phyloP scores from a whole-genome alignment of 1,140 invertebrate species.

The Penaeus indicus region DNA sequence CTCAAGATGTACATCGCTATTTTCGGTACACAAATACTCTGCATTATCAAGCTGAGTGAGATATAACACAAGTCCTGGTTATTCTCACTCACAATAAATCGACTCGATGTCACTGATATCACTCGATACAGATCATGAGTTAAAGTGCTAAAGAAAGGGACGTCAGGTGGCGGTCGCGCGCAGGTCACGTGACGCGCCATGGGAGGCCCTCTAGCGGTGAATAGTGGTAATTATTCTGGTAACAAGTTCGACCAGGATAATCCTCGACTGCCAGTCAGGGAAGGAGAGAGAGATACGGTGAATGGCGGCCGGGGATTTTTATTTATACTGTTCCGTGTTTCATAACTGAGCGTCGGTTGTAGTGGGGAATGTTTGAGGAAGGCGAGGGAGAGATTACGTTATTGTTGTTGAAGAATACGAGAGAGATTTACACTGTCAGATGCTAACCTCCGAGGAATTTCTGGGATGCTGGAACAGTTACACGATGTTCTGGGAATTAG shows the following conservation, averaged over 20 bases:
- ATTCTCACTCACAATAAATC: background rate
- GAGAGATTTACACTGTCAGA: conserved; percentile 11
- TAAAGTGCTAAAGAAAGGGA: background rate
- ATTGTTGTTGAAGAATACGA: too few species aligned
- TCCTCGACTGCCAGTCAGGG: conserved; percentile 21
- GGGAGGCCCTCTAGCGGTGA: conserved; percentile 32
- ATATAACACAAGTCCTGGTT: background rate
- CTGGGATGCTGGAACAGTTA: too few species aligned
- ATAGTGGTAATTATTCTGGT: conserved; percentile 31
- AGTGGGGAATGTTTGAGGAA: background rate
- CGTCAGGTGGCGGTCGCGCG: background rate
- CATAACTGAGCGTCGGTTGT: background rate
- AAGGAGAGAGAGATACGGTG: background rate
- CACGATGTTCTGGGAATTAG: too few species aligned
- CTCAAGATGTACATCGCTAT: conserved; percentile 5
- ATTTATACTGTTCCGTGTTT: background rate
- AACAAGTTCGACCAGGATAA: conserved; percentile 24
- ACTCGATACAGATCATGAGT: conserved; percentile 7
- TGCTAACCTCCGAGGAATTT: background rate
- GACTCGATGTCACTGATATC: conserved; percentile 5
- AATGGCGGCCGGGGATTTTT: background rate
- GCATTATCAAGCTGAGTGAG: conserved; percentile 5
- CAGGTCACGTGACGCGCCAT: conserved; percentile 35
- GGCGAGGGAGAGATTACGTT: background rate
- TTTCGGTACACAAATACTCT: conserved; percentile 10